Percentiles rank a stretch among this genome's conserved stretches.
Evolutionary conservation across 1,140 invertebrate genomes (phyloP).

Genomic region (Acromyrmex heyeri): DNA sequence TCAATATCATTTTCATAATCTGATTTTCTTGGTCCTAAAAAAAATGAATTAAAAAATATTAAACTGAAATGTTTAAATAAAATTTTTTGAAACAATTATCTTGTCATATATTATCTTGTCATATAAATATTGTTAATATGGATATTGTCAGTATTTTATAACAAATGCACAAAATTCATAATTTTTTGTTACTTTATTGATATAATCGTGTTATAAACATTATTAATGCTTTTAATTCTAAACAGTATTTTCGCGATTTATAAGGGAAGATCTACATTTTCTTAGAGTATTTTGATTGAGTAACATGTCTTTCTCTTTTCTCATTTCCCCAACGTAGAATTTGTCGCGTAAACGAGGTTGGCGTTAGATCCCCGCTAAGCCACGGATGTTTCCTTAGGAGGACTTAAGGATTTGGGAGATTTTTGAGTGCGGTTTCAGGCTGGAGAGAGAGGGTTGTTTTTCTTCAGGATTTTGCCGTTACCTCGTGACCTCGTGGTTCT

Average conservation of each 20-base stretch:
- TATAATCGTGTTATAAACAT: not conserved
- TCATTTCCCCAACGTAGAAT: conserved; percentile 40
- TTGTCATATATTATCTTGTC: not conserved
- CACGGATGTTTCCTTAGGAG: conserved; percentile 56
- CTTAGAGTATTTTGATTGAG: conserved; percentile 24
- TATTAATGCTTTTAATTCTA: not conserved
- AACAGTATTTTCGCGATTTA: not conserved
- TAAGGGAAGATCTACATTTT: not conserved
- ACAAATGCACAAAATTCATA: not conserved
- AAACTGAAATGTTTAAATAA: not conserved
- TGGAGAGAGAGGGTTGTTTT: conserved; percentile 41
- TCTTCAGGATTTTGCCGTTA: conserved; percentile 59
- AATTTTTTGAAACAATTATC: not conserved
- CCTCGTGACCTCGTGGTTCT: conserved; percentile 39
- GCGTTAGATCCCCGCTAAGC: conserved; percentile 53
- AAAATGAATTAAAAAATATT: not conserved
- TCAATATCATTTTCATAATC: not conserved
- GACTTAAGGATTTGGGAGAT: conserved; percentile 61
- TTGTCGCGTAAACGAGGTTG: conserved; percentile 41
- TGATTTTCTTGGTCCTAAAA: not conserved
- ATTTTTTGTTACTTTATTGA: not conserved
- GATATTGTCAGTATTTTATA: not conserved
- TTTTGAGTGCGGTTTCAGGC: conserved; percentile 59
- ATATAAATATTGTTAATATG: not conserved
- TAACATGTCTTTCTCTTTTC: conserved; percentile 16